phyloP scores from a whole-genome alignment of 2,797 vertebrate genomes.

The Synaphobranchus kaupii region DNA sequence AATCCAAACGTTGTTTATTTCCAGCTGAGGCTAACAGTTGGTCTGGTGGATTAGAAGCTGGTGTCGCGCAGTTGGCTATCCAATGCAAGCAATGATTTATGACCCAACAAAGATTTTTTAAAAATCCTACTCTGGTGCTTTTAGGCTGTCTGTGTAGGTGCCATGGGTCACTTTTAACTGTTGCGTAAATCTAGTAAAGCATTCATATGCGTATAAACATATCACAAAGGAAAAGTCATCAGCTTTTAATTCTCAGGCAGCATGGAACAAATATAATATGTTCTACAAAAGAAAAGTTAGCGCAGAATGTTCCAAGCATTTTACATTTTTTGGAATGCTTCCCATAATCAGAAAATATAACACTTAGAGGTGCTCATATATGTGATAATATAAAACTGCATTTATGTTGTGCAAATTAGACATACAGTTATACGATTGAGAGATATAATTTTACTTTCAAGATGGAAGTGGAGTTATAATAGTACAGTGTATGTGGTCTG shows the following conservation, averaged over 20 bases:
- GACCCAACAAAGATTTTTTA: slow-evolving; percentile 77
- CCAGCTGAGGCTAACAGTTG: slow-evolving; percentile 80
- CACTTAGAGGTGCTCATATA: neutral
- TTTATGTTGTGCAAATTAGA: neutral
- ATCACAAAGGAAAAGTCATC: neutral
- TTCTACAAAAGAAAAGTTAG: neutral
- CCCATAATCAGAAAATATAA: neutral
- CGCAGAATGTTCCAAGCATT: neutral
- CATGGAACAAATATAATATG: neutral
- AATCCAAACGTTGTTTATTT: slow-evolving; percentile 74
- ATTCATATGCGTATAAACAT: neutral
- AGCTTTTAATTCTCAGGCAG: slow-evolving; percentile 6
- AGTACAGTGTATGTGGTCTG: neutral
- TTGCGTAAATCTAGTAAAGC: slow-evolving; percentile 5
- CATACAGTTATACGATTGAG: neutral
- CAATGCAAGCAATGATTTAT: slow-evolving; percentile 77
- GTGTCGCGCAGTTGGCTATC: slow-evolving; percentile 78
- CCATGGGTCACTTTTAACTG: slow-evolving; percentile 4
- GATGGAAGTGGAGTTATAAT: neutral
- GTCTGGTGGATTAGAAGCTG: slow-evolving; percentile 84
- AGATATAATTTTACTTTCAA: neutral
- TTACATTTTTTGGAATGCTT: neutral
- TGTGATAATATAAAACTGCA: neutral
- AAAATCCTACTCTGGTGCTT: slow-evolving; percentile 53
- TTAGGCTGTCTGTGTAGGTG: slow-evolving; percentile 47